These are phyloP conservation scores for Pocillopora damicornis DNA, from an alignment of 64 coral and sea anemone genomes.

Conservation along the genomic window DNA sequence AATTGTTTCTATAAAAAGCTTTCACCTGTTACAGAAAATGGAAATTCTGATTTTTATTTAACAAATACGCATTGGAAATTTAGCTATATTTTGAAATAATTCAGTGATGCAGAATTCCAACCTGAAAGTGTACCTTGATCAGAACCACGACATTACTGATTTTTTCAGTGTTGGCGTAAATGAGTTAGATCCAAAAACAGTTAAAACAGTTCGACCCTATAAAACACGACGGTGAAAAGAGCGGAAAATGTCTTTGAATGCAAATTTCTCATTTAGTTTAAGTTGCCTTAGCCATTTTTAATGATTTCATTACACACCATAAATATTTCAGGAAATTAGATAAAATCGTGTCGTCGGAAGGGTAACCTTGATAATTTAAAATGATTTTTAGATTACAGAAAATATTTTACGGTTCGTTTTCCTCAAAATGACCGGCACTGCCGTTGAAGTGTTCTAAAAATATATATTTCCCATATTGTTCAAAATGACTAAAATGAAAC, in stretches of 20 bases:
- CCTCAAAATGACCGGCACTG: neutral
- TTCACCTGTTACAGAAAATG: neutral
- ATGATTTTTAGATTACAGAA: neutral
- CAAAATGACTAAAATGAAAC: too few relatives aligned
- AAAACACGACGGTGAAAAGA: neutral
- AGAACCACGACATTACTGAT: neutral
- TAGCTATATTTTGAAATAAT: neutral
- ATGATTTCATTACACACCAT: neutral
- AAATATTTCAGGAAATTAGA: neutral
- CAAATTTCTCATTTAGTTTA: neutral
- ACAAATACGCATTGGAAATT: neutral
- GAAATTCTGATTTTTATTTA: slow-evolving; percentile 1
- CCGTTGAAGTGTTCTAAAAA: too few relatives aligned
- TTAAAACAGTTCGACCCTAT: neutral
- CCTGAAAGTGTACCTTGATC: neutral
- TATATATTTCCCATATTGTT: too few relatives aligned
- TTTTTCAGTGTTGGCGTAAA: neutral
- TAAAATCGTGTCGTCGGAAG: neutral
- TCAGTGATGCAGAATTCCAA: neutral
- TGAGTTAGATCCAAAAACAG: neutral
- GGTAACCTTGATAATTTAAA: neutral
- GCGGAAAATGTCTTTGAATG: neutral
- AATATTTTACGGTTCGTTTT: neutral
- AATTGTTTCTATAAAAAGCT: neutral
- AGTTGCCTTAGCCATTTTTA: neutral